Evolutionary conservation across 2,888 invertebrate genomes (phyloP).

Genomic region (Glaucopsyche alexis): DNA sequence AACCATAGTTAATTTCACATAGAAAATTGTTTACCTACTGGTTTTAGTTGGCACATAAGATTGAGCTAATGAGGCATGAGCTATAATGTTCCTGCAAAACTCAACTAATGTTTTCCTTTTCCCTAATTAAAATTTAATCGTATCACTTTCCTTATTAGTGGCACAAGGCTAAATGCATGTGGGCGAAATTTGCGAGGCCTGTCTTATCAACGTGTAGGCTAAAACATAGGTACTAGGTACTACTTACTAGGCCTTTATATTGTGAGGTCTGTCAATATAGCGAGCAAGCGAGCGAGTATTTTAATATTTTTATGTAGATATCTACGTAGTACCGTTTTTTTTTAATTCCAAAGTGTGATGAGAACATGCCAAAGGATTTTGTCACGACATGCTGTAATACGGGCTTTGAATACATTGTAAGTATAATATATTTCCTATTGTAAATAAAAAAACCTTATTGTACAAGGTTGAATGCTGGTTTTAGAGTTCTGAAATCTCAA

Average conservation of each 20-base stretch:
- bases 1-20: too few relatives aligned
- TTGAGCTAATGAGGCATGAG: too few relatives aligned
- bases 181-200: conserved; percentile 12
- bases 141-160: not conserved
- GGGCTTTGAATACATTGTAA: not conserved
- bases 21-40: too few relatives aligned
- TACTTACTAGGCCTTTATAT: not conserved
- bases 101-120: not conserved
- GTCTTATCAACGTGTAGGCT: not conserved
- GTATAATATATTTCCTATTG: too few relatives aligned
- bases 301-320: too few relatives aligned
- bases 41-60: too few relatives aligned
- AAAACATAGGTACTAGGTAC: too few relatives aligned
- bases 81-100: too few relatives aligned
- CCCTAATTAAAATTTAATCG: not conserved
- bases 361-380: not conserved
- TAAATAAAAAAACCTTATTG: too few relatives aligned
- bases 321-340: not conserved
- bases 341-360: not conserved
- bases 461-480: too few relatives aligned
- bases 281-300: not conserved
- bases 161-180: conserved; percentile 6
- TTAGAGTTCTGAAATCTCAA: too few relatives aligned
- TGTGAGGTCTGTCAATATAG: too few relatives aligned
- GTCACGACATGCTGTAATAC: not conserved